Evolutionary conservation across 1,140 invertebrate genomes (phyloP), one percentile per base, ranked within the genome.

Genomic region (Homalodisca vitripennis): DNA sequence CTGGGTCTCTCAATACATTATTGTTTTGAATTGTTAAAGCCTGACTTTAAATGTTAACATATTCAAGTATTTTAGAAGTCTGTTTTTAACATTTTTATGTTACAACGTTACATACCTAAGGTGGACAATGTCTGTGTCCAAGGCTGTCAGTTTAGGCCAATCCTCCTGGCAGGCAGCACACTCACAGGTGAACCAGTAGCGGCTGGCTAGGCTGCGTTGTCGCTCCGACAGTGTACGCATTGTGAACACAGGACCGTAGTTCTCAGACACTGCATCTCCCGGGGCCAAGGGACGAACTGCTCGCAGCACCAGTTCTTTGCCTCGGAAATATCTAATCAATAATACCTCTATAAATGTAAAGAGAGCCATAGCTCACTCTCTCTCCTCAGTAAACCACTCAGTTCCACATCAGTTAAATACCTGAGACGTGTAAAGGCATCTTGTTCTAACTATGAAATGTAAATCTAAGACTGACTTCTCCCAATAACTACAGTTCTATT

Each of bases 171-270:
- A 98, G 0, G 94, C 87, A 72, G 84, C 81, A 77, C 95, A 98
- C 27, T 81, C 78, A 76, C 95, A 98, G 68, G 90, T 86, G 75
- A 98, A 98, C 88, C 89, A 94, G 79, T 97, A 98, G 64, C 92
- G 89, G 26, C 67, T 41, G 27, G 27, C n/a, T 0, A 96, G 80
- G 12, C 85, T 84, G 51, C 82, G 78, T 73, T 87, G 85, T 0
- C 94, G 80, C 20, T 91, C 86, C n/a, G 80, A 78, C 10, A 85
- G 75, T 22, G 75, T 80, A 55, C 84, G 85, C 71, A 89, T 86
- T 3, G 89, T 87, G 77, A 92, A 94, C 67, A 91, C 83, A 3
- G 91, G 92, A 0, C 93, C 93, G 79, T 97, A 97, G 78, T 95
- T 95, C 75, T 95, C 94, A 0, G 87, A 84, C 0, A 95, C 84